Evolutionary conservation across 1,140 invertebrate species (phyloP).

Genomic region (Drosophila simulans): DNA sequence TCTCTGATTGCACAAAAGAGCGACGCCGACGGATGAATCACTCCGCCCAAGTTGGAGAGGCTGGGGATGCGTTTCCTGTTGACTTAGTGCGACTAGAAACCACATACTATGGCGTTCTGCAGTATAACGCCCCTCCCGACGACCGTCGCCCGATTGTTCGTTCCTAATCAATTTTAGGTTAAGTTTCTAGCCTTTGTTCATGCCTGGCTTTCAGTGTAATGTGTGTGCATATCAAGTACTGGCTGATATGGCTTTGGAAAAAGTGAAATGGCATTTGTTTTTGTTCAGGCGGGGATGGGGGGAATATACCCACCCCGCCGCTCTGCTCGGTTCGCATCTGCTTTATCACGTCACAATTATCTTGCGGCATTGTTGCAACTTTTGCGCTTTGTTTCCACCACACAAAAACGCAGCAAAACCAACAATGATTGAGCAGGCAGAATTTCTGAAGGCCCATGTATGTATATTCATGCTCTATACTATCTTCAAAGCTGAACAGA

Average conservation of each 20-base stretch:
- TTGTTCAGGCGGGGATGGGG: constrained; percentile 1
- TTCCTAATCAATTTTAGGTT: constrained; percentile 43
- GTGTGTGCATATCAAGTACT: constrained; percentile 9
- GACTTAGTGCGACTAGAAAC: neutral
- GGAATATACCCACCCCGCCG: neutral
- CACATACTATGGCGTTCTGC: neutral
- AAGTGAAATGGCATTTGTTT: constrained; percentile 31
- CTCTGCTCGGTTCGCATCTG: constrained; percentile 3
- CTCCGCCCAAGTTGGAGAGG: constrained; percentile 3
- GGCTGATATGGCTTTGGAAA: constrained; percentile 25
- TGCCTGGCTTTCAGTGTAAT: constrained; percentile 10
- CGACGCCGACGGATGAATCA: constrained; percentile 41
- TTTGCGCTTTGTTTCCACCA: constrained; percentile 67
- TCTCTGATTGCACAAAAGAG: constrained; percentile 65
- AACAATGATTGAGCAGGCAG: constrained; percentile 19
- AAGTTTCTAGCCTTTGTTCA: constrained; percentile 35
- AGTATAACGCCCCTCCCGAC: neutral
- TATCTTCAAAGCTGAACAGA: constrained; percentile 1
- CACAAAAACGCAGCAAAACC: constrained; percentile 7
- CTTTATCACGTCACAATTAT: constrained; percentile 75
- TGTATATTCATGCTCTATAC: neutral
- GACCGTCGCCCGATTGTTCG: constrained; percentile 23
- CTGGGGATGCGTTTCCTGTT: constrained; percentile 34
- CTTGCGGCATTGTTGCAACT: constrained; percentile 72
- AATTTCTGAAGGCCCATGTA: constrained; percentile 3